Evolutionary conservation across 2,888 invertebrate genomes (phyloP), one percentile per base, ranked within the genome.

Genomic region (Ennomos erosarius): DNA sequence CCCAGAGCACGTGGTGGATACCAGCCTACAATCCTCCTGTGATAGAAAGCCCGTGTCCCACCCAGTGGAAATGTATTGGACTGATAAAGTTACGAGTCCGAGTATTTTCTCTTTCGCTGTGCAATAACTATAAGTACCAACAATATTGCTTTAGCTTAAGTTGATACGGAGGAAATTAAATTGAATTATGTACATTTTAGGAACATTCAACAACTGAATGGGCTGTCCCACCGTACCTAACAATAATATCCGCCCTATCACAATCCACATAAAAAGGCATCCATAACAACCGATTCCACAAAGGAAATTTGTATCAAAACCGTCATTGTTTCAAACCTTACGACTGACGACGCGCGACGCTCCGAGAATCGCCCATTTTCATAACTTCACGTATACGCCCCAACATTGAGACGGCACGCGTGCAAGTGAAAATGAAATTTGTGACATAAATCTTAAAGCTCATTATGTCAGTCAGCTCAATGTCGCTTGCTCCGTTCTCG

Each of bases 221-320:
- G 26, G 26, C 26, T 26, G 26, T 26, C 26, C 3, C 40, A 26
- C 35, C 53, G 36, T 45, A 58, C 53, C 33, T 45, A 58, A 44
- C 58, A 58, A 58, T 49, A 58, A 59, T 51, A 60, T 60, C 55
- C 55, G 52, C 38, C 11, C 16, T 60, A 52, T 43, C 42, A 43
- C 51, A 55, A 48, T 55, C 47, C 16, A 50, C 55, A 40, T 55
- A 52, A 55, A 73, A 77, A 72, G 67, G 70, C 74, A 76, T 78
- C 68, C 76, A 81, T 75, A 82, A 81, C 78, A 81, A 74, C 63
- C 73, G 70, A 71, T 76, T 76, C 71, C 71, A 74, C 78, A 79
- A 80, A 82, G 83, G 83, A 84, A 84, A 85, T 85, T 84, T 82
- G 80, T 84, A 84, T 81, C 84, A 82, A 78, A 84, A 81, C 81